Conservation (phyloP, 2,113 vertebrate species). For the Callipepla californica region DNA sequence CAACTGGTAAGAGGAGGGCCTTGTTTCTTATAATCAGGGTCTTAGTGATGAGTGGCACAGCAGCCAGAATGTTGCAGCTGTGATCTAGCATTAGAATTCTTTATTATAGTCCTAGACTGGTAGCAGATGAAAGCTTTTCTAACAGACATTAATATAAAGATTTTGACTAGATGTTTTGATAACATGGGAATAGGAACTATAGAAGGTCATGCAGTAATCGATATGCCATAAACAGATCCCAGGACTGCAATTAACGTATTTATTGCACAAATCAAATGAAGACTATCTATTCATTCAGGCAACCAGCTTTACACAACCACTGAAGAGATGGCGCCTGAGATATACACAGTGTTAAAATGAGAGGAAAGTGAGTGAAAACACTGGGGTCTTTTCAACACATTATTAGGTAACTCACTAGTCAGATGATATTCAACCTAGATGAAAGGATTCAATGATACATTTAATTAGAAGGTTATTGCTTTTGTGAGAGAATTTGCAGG, state of each 20-base stretch:
- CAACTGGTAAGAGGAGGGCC: background rate
- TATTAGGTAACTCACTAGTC: background rate
- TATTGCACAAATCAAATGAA: conserved; percentile 65
- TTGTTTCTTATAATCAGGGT: background rate
- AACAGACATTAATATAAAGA: conserved; percentile 29
- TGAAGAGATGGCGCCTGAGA: background rate
- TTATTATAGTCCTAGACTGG: background rate
- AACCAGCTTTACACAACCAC: background rate
- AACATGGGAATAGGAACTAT: conserved; percentile 1
- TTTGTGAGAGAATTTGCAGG: conserved; percentile 48
- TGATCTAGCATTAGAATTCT: background rate
- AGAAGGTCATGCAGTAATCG: conserved; percentile 57
- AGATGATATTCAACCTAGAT: background rate
- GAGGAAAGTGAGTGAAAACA: conserved; percentile 35
- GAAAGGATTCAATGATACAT: conserved; percentile 52
- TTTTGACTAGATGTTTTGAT: conserved; percentile 37
- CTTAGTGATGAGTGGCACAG: background rate
- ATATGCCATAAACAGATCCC: conserved; percentile 26
- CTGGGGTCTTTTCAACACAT: conserved; percentile 19
- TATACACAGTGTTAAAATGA: background rate
- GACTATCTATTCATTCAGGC: conserved; percentile 13
- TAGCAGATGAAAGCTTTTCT: background rate
- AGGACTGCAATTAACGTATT: conserved; percentile 42
- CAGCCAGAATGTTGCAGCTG: background rate
- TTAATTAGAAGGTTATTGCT: conserved; percentile 64